Evolutionary conservation across 1,140 invertebrate species (phyloP), one percentile per base, ranked within the genome.

Genomic region (Caenorhabditis elegans): DNA sequence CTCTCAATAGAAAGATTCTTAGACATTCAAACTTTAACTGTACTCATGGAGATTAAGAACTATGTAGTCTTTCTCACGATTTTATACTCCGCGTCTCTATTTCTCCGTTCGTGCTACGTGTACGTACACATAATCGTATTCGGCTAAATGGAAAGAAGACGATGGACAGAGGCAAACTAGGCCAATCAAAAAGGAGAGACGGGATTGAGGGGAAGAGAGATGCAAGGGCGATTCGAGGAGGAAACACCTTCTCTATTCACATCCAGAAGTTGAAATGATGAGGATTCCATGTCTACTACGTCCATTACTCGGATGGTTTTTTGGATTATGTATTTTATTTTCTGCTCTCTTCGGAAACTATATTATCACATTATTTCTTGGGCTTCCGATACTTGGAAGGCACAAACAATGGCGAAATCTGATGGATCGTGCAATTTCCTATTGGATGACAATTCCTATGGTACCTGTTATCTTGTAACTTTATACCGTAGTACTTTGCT

Each of bases 391-490:
- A 26, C 31, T 85, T 34, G 80, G 78, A 31, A 28, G 51, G 15
- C 84, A 85, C 34, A 31, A 46, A 48, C 22, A 26, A 77, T 85
- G 85, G 85, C 28, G 85, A 34, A 31, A 60, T 28, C 26, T 84
- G n/a, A 79, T 85, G 83, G 85, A 85, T 75, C 49, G 85, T 39
- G 85, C 80, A 1, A 85, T 85, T 65, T 65, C 55, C 10, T 85
- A 86, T 76, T 85, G 85, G 85, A 82, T 85, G 80, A 76, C 83
- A 15, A 82, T 85, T 70, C 83, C 84, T 17, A 85, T 85, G 60
- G 85, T 85, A 76, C 8, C 80, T 79, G 17, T 2, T 60, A 19
- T 19, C n/a, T 49, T n/a, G 13, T n/a, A 49, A 8, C n/a, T 49
- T 19, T 31, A 15, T 6, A 36, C 39, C 19, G 8, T 75, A 36